Conservation (phyloP, 2,888 invertebrate species). For the Fragum whitleyi region DNA sequence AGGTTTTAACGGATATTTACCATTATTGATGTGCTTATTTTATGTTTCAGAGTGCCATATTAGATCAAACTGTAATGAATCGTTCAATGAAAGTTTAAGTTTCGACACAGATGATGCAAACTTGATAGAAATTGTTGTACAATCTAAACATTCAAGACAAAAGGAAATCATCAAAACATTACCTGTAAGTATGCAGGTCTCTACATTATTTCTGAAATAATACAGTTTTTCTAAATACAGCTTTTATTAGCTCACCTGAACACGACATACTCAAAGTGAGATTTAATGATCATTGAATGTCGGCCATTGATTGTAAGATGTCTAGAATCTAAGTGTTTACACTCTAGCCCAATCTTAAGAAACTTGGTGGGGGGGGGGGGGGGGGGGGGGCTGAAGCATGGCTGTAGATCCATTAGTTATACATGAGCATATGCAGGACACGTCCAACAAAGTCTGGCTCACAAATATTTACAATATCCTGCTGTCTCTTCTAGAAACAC, state of each 20-base stretch:
- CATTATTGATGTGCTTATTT: no score
- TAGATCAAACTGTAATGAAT: slow-evolving; percentile 35
- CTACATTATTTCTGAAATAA: no score
- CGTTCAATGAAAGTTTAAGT: slow-evolving; percentile 35
- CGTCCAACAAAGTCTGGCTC: no score
- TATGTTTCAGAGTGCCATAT: slow-evolving; percentile 59
- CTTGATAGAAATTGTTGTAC: slow-evolving; percentile 57
- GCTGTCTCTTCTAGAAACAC: no score
- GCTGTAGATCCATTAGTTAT: no score
- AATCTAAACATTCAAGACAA: slow-evolving; percentile 39
- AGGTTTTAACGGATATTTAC: no score
- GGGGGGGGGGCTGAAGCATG: no score
- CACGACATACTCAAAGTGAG: no score
- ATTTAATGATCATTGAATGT: neutral
- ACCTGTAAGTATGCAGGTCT: slow-evolving; percentile 45
- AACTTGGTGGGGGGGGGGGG: no score
- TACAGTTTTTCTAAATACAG: neutral
- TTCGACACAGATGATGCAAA: slow-evolving; percentile 36
- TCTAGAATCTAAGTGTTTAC: neutral
- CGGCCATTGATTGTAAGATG: neutral
- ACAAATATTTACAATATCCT: no score
- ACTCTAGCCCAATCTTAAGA: no score
- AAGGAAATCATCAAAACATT: slow-evolving; percentile 51
- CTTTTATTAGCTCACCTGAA: neutral
- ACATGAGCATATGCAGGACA: no score